Conservation (phyloP, 2,113 vertebrate genomes). For the Platanista minor region DNA sequence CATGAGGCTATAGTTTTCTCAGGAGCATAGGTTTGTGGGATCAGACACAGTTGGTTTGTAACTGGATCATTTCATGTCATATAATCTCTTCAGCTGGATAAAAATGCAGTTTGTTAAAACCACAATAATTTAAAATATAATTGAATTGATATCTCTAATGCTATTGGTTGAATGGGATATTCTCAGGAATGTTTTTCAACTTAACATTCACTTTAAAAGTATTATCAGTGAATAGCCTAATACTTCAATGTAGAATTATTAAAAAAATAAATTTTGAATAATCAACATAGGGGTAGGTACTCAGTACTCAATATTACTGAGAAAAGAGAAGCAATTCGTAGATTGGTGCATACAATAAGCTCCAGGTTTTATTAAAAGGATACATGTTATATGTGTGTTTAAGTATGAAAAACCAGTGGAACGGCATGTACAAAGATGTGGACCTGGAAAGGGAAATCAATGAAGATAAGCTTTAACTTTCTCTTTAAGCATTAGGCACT, state of each 20-base stretch:
- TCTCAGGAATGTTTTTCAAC: neutral
- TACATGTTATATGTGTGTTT: neutral
- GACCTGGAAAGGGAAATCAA: neutral
- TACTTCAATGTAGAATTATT: neutral
- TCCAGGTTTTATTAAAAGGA: neutral
- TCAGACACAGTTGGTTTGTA: neutral
- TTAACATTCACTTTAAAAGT: neutral
- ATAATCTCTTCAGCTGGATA: neutral
- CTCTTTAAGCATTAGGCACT: neutral
- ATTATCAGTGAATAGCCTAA: neutral
- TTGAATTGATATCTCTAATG: neutral
- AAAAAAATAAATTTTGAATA: neutral
- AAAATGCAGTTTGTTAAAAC: neutral
- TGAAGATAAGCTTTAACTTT: neutral
- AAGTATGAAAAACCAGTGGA: neutral
- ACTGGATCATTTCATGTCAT: neutral
- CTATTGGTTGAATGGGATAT: neutral
- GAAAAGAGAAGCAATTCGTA: neutral
- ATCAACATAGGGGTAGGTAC: neutral
- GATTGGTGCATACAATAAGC: neutral
- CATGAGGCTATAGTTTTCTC: neutral
- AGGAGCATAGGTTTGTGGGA: neutral
- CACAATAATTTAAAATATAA: neutral
- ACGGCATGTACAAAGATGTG: neutral
- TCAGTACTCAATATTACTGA: neutral